Conservation (phyloP, 2,888 invertebrate species). For the Leptinotarsa juncta region DNA sequence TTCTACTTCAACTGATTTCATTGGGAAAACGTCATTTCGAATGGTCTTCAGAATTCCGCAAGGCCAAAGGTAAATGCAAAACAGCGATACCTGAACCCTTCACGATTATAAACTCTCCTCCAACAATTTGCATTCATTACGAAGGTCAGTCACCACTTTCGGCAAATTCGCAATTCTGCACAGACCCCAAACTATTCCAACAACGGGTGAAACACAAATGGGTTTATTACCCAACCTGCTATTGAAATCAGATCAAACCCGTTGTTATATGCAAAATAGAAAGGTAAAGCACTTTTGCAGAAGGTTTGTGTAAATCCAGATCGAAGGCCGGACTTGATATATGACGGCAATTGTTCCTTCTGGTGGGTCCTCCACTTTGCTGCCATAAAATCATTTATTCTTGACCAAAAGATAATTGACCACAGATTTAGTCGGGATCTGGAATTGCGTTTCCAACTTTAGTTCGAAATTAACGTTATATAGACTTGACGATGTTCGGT, state of each 20-base stretch:
- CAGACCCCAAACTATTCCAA: constrained; percentile 36
- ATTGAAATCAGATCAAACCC: constrained; percentile 43
- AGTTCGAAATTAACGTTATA: constrained; percentile 57
- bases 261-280: constrained; percentile 43
- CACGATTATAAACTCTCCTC: neutral
- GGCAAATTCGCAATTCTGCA: constrained; percentile 34
- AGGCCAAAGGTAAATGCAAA: constrained; percentile 12
- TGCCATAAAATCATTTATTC: constrained; percentile 66
- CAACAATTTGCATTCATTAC: constrained; percentile 14
- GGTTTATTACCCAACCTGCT: constrained; percentile 49
- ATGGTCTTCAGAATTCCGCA: neutral
- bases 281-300: constrained; percentile 45
- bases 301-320: constrained; percentile 54
- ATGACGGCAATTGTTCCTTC: constrained; percentile 63
- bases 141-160: constrained; percentile 17
- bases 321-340: constrained; percentile 60
- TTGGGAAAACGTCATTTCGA: neutral
- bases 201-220: constrained; percentile 48
- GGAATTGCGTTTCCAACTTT: constrained; percentile 60
- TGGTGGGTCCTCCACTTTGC: constrained; percentile 61
- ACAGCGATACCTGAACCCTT: constrained; percentile 1
- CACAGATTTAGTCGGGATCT: constrained; percentile 65
- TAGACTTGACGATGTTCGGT: constrained; percentile 32
- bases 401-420: constrained; percentile 66
- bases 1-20: neutral